Evolutionary conservation across 2,888 invertebrate species (phyloP).

Genomic region (Desoria tigrina): DNA sequence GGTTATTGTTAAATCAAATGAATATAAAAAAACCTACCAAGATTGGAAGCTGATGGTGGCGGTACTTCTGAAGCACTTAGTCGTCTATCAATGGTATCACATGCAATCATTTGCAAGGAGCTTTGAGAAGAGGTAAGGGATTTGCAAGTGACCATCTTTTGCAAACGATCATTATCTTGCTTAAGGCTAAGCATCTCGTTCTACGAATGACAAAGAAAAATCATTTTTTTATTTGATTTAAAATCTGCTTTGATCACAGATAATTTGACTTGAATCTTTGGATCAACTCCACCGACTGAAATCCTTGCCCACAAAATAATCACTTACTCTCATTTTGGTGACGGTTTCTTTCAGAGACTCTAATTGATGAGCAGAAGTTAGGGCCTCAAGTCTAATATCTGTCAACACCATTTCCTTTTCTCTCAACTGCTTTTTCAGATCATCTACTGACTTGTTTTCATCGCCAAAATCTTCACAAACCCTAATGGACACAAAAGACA

Average conservation of each 20-base stretch:
- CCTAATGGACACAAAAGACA: conserved; percentile 11
- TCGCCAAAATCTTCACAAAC: conserved; percentile 37
- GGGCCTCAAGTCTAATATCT: conserved; percentile 91
- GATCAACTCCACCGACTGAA: too few species aligned
- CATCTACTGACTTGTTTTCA: conserved; percentile 65
- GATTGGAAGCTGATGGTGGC: conserved; percentile 39
- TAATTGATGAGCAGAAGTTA: conserved; percentile 94
- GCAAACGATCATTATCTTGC: conserved; percentile 93
- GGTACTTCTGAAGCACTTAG: conserved; percentile 57
- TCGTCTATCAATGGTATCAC: conserved; percentile 58
- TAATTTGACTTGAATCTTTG: too few species aligned
- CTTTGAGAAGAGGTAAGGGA: conserved; percentile 63
- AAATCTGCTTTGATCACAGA: conserved; percentile 7
- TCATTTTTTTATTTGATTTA: too few species aligned
- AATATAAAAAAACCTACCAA: conserved; percentile 19
- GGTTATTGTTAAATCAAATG: neutral
- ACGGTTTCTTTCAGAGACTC: conserved; percentile 95
- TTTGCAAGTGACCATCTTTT: conserved; percentile 72
- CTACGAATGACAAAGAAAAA: conserved; percentile 61
- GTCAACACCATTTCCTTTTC: conserved; percentile 96
- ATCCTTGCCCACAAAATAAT: too few species aligned
- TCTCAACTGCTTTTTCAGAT: conserved; percentile 86
- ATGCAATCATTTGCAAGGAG: conserved; percentile 56
- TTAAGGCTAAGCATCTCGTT: conserved; percentile 95
- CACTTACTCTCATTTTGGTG: conserved; percentile 87